A percentile compares a stretch with the other conserved stretches of the same genome.
Evolutionary conservation across 2,888 invertebrate genomes (phyloP).

Genomic region (Eupithecia insigniata): DNA sequence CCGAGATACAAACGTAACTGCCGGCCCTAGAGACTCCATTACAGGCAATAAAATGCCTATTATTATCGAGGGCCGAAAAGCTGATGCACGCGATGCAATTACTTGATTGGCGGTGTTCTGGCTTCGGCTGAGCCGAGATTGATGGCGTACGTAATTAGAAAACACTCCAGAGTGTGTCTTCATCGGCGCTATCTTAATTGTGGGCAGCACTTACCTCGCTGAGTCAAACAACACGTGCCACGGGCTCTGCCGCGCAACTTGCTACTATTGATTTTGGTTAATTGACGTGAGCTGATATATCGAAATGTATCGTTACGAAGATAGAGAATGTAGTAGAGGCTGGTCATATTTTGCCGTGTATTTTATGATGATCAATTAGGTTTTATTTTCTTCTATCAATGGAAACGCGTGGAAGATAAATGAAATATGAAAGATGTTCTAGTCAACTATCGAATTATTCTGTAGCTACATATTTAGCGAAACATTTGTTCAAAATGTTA

Average conservation of each 20-base stretch:
- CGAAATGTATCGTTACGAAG: slow-evolving; percentile 38
- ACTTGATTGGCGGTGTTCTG: slow-evolving; percentile 84
- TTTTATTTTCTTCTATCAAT: slow-evolving; percentile 1
- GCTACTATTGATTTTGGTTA: slow-evolving; percentile 52
- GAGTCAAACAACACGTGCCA: slow-evolving; percentile 78
- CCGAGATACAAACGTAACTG: slow-evolving; percentile 73
- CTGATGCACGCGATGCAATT: slow-evolving; percentile 85
- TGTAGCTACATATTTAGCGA: background rate
- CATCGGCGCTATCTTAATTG: slow-evolving; percentile 81
- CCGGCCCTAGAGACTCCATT: slow-evolving; percentile 84
- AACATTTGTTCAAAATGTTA: background rate
- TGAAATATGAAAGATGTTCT: background rate
- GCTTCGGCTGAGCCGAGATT: slow-evolving; percentile 76
- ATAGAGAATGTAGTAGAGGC: background rate
- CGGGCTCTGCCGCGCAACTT: slow-evolving; percentile 47
- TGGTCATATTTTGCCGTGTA: background rate
- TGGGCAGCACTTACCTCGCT: slow-evolving; percentile 79
- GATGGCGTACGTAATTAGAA: slow-evolving; percentile 84
- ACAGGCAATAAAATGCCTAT: slow-evolving; percentile 84
- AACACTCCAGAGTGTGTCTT: slow-evolving; percentile 84
- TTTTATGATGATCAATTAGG: background rate
- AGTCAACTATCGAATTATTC: background rate
- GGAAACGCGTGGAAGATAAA: background rate
- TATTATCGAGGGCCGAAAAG: slow-evolving; percentile 84
- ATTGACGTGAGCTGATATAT: slow-evolving; percentile 47